These are phyloP conservation scores for Phocoena phocoena DNA, from an alignment of 2,113 vertebrate species.

Conservation along the genomic window DNA sequence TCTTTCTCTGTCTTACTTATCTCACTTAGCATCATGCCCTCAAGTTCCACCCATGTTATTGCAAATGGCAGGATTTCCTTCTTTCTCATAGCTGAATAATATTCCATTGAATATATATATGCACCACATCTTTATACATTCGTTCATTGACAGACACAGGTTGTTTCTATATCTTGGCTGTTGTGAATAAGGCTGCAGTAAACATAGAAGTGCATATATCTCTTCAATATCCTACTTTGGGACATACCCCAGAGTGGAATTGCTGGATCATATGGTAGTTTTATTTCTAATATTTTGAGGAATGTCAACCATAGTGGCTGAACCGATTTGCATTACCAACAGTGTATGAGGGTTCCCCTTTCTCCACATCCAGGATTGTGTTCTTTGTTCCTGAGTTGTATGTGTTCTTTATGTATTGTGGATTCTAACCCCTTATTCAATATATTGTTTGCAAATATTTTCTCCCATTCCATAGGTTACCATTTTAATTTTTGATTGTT, in stretches of 20 bases:
- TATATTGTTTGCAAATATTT: neutral
- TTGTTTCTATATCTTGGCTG: neutral
- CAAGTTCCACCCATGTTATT: neutral
- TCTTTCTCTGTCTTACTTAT: neutral
- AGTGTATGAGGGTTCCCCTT: neutral
- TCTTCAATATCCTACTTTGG: neutral
- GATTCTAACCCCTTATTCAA: neutral
- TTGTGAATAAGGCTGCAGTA: too few relatives aligned
- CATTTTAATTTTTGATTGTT: neutral
- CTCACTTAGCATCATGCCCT: neutral
- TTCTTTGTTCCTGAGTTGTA: neutral
- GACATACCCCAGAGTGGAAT: neutral
- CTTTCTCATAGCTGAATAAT: neutral
- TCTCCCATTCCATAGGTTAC: neutral
- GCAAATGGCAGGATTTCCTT: neutral
- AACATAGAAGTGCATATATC: too few relatives aligned
- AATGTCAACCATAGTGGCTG: neutral
- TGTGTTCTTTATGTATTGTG: neutral
- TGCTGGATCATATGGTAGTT: neutral
- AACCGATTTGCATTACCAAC: neutral
- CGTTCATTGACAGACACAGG: neutral
- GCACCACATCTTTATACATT: neutral
- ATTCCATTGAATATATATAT: neutral
- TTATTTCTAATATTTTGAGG: neutral
- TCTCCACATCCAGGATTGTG: neutral